phyloP scores from a whole-genome alignment of 2,888 invertebrate genomes.

The Rhimphoctona megacephalus region DNA sequence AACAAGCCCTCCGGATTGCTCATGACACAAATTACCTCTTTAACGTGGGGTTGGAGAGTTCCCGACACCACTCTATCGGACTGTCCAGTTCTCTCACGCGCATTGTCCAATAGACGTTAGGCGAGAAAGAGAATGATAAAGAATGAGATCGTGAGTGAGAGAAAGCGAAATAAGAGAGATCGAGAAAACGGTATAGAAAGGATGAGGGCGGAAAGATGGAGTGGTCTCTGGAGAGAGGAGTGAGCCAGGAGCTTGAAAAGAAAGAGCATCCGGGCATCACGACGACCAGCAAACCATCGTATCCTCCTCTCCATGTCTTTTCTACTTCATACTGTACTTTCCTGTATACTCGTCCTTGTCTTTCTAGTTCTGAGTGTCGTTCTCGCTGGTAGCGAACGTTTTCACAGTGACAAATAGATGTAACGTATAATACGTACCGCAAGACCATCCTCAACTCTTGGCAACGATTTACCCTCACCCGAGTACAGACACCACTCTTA shows the following conservation, averaged over 20 bases:
- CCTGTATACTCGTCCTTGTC: slow-evolving; percentile 40
- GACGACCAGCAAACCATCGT: slow-evolving; percentile 70
- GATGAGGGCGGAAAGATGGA: slow-evolving; percentile 79
- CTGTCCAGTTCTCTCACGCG: slow-evolving; percentile 46
- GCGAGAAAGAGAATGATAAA: slow-evolving; percentile 49
- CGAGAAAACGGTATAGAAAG: slow-evolving; percentile 26
- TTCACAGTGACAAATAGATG: slow-evolving; percentile 80
- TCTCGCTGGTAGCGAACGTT: slow-evolving; percentile 49
- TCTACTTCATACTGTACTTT: slow-evolving; percentile 27
- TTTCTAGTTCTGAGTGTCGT: slow-evolving; percentile 39
- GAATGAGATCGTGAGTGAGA: slow-evolving; percentile 52
- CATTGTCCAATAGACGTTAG: slow-evolving; percentile 16
- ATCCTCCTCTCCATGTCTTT: slow-evolving; percentile 67
- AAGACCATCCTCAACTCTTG: slow-evolving; percentile 73
- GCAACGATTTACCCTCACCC: slow-evolving; percentile 67
- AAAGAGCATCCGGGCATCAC: slow-evolving; percentile 78
- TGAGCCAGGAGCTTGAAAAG: slow-evolving; percentile 68
- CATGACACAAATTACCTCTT: slow-evolving; percentile 83
- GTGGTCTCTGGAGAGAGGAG: slow-evolving; percentile 78
- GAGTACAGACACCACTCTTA: slow-evolving; percentile 21
- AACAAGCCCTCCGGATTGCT: slow-evolving; percentile 72
- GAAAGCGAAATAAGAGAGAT: slow-evolving; percentile 65
- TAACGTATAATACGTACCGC: slow-evolving; percentile 69
- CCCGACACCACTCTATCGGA: slow-evolving; percentile 51
- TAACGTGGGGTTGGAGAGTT: slow-evolving; percentile 75